These are phyloP conservation scores for Chionodraco myersi DNA, from an alignment of 2,113 vertebrate species.

Conservation along the genomic window DNA sequence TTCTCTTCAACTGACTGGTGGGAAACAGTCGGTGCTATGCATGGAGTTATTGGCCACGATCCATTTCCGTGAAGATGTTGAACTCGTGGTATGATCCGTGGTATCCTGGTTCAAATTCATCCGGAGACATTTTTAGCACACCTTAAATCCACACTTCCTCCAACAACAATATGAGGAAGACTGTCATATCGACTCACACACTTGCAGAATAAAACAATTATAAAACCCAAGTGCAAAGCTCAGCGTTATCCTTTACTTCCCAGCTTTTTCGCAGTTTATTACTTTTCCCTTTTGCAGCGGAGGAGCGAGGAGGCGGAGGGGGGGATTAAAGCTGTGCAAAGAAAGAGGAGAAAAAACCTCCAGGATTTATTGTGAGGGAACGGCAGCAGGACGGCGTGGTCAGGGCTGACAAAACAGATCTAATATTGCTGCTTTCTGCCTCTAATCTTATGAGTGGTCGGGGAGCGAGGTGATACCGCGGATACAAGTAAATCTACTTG, in stretches of 20 bases:
- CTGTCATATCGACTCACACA: not conserved
- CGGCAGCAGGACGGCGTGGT: constrained; percentile 56
- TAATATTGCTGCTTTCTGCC: constrained; percentile 64
- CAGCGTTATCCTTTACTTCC: constrained; percentile 26
- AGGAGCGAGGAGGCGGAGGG: not conserved
- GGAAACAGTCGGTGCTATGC: too few species aligned
- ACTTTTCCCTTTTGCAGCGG: constrained; percentile 19
- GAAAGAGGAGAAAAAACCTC: constrained; percentile 17
- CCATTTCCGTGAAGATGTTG: too few species aligned
- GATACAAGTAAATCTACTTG: constrained; percentile 79
- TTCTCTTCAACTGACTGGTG: too few species aligned
- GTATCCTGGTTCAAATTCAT: too few species aligned
- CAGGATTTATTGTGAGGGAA: constrained; percentile 62
- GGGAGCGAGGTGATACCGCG: constrained; percentile 65
- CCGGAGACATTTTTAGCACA: too few species aligned
- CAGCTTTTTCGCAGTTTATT: constrained; percentile 37
- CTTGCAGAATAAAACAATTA: not conserved
- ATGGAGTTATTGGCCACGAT: too few species aligned
- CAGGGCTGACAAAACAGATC: constrained; percentile 76
- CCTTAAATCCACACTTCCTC: not conserved
- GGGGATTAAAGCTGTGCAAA: constrained; percentile 43
- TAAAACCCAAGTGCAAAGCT: constrained; percentile 15
- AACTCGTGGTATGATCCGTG: too few species aligned
- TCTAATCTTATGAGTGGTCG: constrained; percentile 76
- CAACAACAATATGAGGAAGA: not conserved